Evolutionary conservation across 1,140 invertebrate genomes (phyloP).

Genomic region (Ceratoteleas bidentatus): DNA sequence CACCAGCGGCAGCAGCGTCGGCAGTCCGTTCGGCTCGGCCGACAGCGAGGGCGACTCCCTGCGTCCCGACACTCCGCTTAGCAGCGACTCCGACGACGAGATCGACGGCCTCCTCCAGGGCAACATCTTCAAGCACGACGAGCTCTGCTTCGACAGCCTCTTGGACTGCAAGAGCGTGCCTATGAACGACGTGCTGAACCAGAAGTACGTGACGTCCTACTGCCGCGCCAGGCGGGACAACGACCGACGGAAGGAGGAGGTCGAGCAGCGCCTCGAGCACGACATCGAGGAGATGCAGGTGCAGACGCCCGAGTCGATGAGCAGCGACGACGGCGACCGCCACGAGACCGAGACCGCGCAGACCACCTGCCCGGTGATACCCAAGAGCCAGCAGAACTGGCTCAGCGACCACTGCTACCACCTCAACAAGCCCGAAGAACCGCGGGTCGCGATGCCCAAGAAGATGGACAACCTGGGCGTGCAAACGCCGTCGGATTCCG

Average conservation of each 20-base stretch:
- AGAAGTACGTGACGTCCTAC: conserved; percentile 41
- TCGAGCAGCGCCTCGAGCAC: conserved; percentile 35
- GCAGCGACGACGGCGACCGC: not conserved
- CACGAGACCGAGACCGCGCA: conserved; percentile 11
- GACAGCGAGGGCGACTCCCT: conserved; percentile 73
- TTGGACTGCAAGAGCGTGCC: conserved; percentile 66
- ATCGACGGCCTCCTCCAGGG: conserved; percentile 62
- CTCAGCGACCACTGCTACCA: conserved; percentile 87
- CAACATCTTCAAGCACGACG: conserved; percentile 73
- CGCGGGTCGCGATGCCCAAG: conserved; percentile 4
- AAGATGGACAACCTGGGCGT: conserved; percentile 85
- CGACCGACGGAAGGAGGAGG: conserved; percentile 68
- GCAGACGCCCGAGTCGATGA: conserved; percentile 26
- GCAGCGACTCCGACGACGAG: conserved; percentile 66
- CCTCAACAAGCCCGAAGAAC: conserved; percentile 79
- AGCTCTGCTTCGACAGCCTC: conserved; percentile 72
- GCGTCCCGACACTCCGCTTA: conserved; percentile 80
- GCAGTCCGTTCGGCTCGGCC: conserved; percentile 44
- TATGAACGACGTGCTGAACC: conserved; percentile 73
- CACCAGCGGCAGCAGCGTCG: too few species aligned
- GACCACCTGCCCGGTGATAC: conserved; percentile 41
- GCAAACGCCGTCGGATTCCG: conserved; percentile 92
- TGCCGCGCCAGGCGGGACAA: conserved; percentile 40
- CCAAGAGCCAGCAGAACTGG: conserved; percentile 67
- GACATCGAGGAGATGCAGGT: conserved; percentile 8